These are phyloP conservation scores for Panagrolaimus sp. DNA, from an alignment of 1,140 invertebrate genomes.

Conservation along the genomic window DNA sequence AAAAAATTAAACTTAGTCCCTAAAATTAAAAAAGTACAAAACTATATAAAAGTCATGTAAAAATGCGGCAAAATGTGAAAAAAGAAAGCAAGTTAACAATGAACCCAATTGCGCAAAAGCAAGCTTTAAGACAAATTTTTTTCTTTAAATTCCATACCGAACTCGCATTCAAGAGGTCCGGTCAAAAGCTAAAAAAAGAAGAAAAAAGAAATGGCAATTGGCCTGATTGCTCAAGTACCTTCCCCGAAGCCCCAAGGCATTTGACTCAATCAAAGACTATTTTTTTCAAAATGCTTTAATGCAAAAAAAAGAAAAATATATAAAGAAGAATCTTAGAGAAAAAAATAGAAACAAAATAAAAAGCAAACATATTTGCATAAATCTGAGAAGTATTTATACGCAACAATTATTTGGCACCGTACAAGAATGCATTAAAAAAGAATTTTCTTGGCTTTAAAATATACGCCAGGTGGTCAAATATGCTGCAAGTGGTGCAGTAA, in stretches of 20 bases:
- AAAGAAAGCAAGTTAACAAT: conserved; percentile 4
- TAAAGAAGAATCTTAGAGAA: no score
- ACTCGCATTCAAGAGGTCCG: background rate
- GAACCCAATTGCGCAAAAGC: conserved; percentile 19
- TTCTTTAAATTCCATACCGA: no score
- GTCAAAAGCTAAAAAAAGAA: background rate
- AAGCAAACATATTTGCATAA: conserved; percentile 1
- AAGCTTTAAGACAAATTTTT: conserved; percentile 2
- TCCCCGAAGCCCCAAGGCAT: background rate
- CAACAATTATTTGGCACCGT: background rate
- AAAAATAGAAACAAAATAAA: background rate
- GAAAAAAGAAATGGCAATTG: conserved; percentile 10
- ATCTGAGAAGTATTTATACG: conserved; percentile 2
- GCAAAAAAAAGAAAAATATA: no score
- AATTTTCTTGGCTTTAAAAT: background rate
- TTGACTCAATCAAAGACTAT: no score
- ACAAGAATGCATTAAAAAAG: background rate
- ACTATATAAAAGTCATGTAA: no score
- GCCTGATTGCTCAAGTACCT: conserved; percentile 18
- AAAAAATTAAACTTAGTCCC: no score
- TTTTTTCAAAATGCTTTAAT: no score
- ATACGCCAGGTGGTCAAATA: background rate
- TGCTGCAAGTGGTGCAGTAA: background rate
- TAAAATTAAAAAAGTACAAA: no score
- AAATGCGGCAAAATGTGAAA: no score